Conservation (phyloP, 2,888 invertebrate species). For the Dicycla oo region DNA sequence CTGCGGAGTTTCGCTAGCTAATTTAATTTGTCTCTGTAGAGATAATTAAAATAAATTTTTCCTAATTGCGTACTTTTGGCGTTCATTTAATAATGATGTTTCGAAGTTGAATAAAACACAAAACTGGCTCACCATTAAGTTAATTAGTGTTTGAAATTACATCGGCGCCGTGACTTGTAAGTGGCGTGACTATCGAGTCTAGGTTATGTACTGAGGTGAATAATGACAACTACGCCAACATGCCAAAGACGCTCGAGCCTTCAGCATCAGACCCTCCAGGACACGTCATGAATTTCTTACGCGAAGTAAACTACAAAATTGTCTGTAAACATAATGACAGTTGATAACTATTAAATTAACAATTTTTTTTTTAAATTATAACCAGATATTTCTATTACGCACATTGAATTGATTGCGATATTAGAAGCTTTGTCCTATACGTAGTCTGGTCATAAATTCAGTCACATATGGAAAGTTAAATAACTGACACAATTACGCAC, state of each 20-base stretch:
- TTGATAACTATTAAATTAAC: too few species aligned
- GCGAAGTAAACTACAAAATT: neutral
- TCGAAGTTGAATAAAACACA: constrained; percentile 15
- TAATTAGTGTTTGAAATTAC: constrained; percentile 55
- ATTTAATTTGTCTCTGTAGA: too few species aligned
- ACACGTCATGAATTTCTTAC: too few species aligned
- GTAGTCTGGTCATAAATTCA: too few species aligned
- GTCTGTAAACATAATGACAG: too few species aligned
- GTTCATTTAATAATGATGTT: constrained; percentile 24
- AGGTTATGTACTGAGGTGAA: constrained; percentile 59
- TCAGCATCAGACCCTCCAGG: neutral
- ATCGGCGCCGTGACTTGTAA: constrained; percentile 49
- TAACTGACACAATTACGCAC: too few species aligned
- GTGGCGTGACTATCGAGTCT: constrained; percentile 65
- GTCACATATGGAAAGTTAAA: too few species aligned
- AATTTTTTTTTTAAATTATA: too few species aligned
- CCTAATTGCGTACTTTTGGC: constrained; percentile 31
- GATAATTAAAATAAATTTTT: constrained; percentile 18
- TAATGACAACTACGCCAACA: constrained; percentile 27
- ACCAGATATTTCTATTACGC: too few species aligned
- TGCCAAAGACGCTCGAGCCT: constrained; percentile 7
- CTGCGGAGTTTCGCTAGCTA: too few species aligned
- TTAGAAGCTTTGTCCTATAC: too few species aligned
- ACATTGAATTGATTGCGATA: too few species aligned
- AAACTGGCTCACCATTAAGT: constrained; percentile 48